Evolutionary conservation across 30 jellyfish, hydroid and myxozoan genomes (phyloP), one percentile per base, ranked within the genome.

Genomic region (Euphysa ruthae): DNA sequence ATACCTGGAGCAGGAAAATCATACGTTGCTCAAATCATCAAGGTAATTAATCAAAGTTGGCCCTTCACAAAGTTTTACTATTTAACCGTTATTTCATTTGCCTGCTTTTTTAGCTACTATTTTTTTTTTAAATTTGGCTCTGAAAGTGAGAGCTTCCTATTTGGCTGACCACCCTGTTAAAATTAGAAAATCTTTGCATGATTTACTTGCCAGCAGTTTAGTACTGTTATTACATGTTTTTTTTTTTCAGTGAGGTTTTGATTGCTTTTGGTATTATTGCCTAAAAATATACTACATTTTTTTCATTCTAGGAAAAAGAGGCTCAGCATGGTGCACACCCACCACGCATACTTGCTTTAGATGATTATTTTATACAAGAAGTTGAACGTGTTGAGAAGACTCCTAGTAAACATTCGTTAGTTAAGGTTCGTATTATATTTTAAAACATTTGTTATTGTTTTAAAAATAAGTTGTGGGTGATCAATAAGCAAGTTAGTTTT

Each of bases 1-100:
- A 86, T 85, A 5, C 97, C 97, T n/a, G 97, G 97, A 0, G 81
- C 93, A 49, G 97, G 97, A 20, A 88, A 88, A 71, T 80, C 97
- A 23, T 84, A 74, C 56, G 80, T 88, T 26, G 97, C 97, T 20
- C 66, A 68, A 69, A 38, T 88, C 15, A 88, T 88, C 61, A 88
- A 88, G 83, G 97, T 88, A 74, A 61, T 49, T 38, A 38, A 38
- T 8, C n/a, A n/a, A n/a, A n/a, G n/a, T n/a, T n/a, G n/a, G n/a
- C n/a, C n/a, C n/a, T n/a, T n/a, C n/a, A n/a, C n/a, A n/a, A n/a
- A n/a, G n/a, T n/a, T n/a, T n/a, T n/a, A n/a, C n/a, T n/a, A n/a
- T n/a, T n/a, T n/a, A n/a, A n/a, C n/a, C n/a, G n/a, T n/a, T n/a
- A n/a, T n/a, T n/a, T n/a, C n/a, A n/a, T n/a, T n/a, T n/a, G n/a